Evolutionary conservation across 2,888 invertebrate genomes (phyloP), one percentile per base, ranked within the genome.

Genomic region (Drosophila villosipedis): DNA sequence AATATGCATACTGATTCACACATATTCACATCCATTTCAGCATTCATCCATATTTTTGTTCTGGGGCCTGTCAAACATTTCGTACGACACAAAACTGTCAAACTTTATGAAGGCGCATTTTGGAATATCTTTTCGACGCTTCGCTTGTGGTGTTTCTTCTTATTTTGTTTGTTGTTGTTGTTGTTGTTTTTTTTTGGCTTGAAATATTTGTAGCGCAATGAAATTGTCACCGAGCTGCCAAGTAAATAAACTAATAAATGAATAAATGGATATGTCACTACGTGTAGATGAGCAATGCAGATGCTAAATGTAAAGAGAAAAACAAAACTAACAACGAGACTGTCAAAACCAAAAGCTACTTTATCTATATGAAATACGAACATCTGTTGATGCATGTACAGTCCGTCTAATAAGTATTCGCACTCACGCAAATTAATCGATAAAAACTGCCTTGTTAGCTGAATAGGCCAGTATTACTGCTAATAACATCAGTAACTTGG

Each of bases 201-300:
- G 31, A 68, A 65, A 69, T 73, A 73, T 79, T 68, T 77, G 70
- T 80, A 78, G 78, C 80, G 80, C 84, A 76, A 82, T 84, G 82
- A 84, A 83, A 84, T 76, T 83, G 83, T 80, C 83, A 84, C 69
- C 74, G 73, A 68, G 80, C 80, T 80, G 80, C 83, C 78, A 80
- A 80, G 78, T 73, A 82, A 78, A 82, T 78, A 84, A 80, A 78
- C 80, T 73, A 80, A 73, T 76, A 73, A 73, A 76, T 67, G 39
- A 58, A 66, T 62, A 67, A 59, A 65, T 47, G 75, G 53, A 74
- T 75, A 57, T 69, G 69, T 64, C 78, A 14, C 37, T n/a, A 28
- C 22, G 16, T 35, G 25, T 25, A 25, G 25, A 37, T 61, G 54
- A 22, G 59, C 57, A 74, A 55, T 69, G 75, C 74, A 70, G 41